Base-by-base conservation (phyloP, 2,113 vertebrate species). In the Caranx melampygus region DNA sequence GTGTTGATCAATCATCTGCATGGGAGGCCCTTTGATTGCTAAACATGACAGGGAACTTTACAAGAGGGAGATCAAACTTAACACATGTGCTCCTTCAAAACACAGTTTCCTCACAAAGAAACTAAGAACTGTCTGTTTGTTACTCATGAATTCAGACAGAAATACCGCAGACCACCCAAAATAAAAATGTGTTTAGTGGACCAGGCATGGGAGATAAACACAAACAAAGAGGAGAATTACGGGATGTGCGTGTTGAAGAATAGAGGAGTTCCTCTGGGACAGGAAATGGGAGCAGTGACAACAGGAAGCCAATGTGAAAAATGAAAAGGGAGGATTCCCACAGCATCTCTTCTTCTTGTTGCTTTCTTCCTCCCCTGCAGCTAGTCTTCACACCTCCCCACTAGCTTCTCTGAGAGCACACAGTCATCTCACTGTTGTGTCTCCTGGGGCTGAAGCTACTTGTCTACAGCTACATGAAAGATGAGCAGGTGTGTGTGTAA, bases 201-300 rank as follows among this genome's bases (percentile, higher is more conserved):
- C 33, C 21, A 47, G 57, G 35, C 26, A 26, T 16, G 31, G 14
- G 45, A 86, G 65, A 86, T 62, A 79, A 79, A 82, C 73, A 82
- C 11, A 81, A 75, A 65, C 31, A 11, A 78, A 81, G 62, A 49
- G 31, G 40, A 51, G 62, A 75, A 86, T 75, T 77, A 65, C 68
- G 72, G 61, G 64, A 79, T 71, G 68, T 81, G 70, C 9, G 15
- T 64, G 68, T 34, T 61, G 65, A 57, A 58, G 44, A 78, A 21
- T 40, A 16, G 16, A 68, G 69, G 65, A 67, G 74, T 79, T 87
- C 88, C 86, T 89, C 64, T 75, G 89, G 65, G 80, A 84, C 78
- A 83, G 92, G 88, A 94, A 91, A 77, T 59, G 35, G 78, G 81
- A 86, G 79, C 70, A 33, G 79, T 86, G 87, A 91, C 88, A 92